Evolutionary conservation across 1,140 invertebrate genomes (phyloP), one percentile per base, ranked within the genome.

Genomic region (Paramacrobiotus metropolitanus): DNA sequence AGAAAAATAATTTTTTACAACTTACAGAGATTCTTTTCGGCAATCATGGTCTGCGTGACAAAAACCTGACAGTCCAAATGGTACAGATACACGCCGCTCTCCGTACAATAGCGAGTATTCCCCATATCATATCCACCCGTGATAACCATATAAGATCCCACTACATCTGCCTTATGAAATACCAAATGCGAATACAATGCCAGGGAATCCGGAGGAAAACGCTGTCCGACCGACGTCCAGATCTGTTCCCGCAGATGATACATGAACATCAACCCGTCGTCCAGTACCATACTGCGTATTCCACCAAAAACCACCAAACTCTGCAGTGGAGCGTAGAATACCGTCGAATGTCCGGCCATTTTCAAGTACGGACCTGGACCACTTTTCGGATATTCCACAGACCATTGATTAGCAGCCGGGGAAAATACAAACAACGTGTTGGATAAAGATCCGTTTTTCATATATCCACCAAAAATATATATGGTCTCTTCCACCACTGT

Each of bases 291-390:
- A n/a, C 9, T 15, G 4, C 48, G 48, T 9, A 55, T 9, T 55
- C 48, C 48, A 9, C 48, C 48, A 55, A 55, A 55, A 4, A 55
- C 48, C 48, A 55, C 48, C 24, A 55, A 24, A 24, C 48, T 55
- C 4, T 28, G 15, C 48, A 55, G 28, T 9, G 48, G 24, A 9
- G 4, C 4, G 24, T 55, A 55, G 48, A 20, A 55, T 15, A 55
- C 24, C 15, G 48, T 28, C 9, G 48, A 55, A 24, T 55, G 48
- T 9, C 48, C 48, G 4, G 48, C 48, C 15, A 24, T 55, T 28
- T 15, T 4, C 15, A 28, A 9, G 15, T 20, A 15, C 24, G 24
- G 24, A 24, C 28, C 48, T 24, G 9, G 15, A 28, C 24, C 48
- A 24, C 28, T 55, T 4, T 24, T 15, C 15, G 48, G 48, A 15